Percentiles rank a stretch among this genome's conserved stretches.
phyloP scores from a whole-genome alignment of 1,140 invertebrate genomes.

The Ostrea edulis region DNA sequence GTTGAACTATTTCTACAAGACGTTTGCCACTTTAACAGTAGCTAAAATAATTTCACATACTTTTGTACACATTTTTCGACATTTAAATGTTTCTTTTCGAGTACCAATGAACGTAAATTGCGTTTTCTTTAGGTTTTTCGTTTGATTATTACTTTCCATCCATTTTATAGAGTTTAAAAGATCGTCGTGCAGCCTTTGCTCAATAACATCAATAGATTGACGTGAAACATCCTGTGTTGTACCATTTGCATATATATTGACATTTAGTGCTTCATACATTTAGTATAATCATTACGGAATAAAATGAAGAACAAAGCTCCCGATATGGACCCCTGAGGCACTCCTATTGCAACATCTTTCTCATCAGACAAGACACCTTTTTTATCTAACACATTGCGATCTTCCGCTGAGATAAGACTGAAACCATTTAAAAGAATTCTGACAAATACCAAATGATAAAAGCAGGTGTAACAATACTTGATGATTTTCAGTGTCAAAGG shows the following conservation, averaged over 20 bases:
- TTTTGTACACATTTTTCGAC: neutral
- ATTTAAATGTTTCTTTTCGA: neutral
- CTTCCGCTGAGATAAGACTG: neutral
- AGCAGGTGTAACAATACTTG: conserved; percentile 17
- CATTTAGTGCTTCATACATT: conserved; percentile 20
- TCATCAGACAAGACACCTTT: too few species aligned
- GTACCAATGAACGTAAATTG: conserved; percentile 9
- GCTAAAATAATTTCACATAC: neutral
- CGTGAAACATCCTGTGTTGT: neutral
- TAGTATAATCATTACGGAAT: neutral
- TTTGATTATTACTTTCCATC: conserved; percentile 41
- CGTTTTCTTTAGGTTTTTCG: conserved; percentile 29
- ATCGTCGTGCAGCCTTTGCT: conserved; percentile 15
- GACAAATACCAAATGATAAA: conserved; percentile 23
- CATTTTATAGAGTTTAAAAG: neutral
- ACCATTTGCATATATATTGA: conserved; percentile 34
- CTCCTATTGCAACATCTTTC: too few species aligned
- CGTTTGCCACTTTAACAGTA: neutral
- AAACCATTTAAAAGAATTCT: neutral
- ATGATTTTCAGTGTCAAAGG: conserved; percentile 3
- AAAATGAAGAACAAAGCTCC: conserved; percentile 27
- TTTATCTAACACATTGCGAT: conserved; percentile 24
- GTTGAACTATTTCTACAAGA: neutral
- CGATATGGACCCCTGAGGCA: neutral
- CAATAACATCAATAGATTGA: neutral